These are phyloP conservation scores for Carollia perspicillata DNA, from an alignment of 2,113 vertebrate species.

Conservation along the genomic window DNA sequence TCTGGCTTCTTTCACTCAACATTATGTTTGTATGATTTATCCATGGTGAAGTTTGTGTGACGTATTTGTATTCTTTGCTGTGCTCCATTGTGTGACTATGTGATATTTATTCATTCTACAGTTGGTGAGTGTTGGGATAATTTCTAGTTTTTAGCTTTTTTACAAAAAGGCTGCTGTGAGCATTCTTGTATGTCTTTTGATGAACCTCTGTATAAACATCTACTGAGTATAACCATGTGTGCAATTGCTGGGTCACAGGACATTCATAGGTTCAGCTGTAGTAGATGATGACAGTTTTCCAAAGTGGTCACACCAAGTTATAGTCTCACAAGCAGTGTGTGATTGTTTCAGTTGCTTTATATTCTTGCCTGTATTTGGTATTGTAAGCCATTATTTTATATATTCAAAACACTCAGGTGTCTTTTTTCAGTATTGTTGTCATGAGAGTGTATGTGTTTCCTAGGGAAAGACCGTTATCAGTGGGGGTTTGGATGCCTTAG, in stretches of 20 bases:
- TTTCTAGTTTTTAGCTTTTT: slow-evolving; percentile 48
- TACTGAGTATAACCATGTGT: background rate
- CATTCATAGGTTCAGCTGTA: background rate
- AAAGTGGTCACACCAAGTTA: background rate
- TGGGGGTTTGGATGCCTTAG: slow-evolving; percentile 95
- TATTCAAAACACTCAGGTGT: background rate
- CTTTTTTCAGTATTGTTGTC: background rate
- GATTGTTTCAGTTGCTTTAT: background rate
- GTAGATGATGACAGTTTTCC: background rate
- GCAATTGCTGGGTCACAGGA: background rate
- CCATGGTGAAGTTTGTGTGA: background rate
- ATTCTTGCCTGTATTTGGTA: background rate
- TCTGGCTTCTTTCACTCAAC: background rate
- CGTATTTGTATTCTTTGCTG: background rate
- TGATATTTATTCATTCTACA: background rate
- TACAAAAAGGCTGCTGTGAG: background rate
- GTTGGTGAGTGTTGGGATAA: background rate
- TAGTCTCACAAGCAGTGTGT: background rate
- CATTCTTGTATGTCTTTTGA: background rate
- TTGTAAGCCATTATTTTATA: background rate
- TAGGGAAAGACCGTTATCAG: slow-evolving; percentile 94
- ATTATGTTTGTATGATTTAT: background rate
- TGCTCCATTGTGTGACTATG: background rate
- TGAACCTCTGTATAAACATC: background rate
- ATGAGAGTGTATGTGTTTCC: slow-evolving; percentile 52